Evolutionary conservation across 2,888 invertebrate species (phyloP).

Genomic region (Latrodectus hesperus): DNA sequence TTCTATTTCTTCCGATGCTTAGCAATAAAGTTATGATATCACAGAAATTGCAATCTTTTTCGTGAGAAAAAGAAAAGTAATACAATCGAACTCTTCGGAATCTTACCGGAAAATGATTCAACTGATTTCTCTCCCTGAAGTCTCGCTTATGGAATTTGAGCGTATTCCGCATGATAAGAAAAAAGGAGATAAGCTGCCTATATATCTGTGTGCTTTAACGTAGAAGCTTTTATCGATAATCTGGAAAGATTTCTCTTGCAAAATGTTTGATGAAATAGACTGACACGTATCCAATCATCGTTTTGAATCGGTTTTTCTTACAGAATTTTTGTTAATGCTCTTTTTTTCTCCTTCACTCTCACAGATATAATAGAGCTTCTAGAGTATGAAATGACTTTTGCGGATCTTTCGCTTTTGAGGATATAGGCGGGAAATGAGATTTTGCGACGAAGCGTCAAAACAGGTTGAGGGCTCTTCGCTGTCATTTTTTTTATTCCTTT

Average conservation of each 20-base stretch:
- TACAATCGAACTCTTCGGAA: too few relatives aligned
- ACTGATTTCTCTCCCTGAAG: neutral
- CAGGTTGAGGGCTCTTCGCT: constrained; percentile 13
- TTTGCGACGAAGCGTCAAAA: constrained; percentile 52
- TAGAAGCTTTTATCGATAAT: constrained; percentile 18
- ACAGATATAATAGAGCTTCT: constrained; percentile 25
- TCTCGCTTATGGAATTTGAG: neutral
- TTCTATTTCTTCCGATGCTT: too few relatives aligned
- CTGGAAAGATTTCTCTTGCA: constrained; percentile 19
- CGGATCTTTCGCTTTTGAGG: constrained; percentile 17
- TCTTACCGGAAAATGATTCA: neutral
- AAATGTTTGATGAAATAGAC: constrained; percentile 3
- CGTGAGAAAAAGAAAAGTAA: too few relatives aligned
- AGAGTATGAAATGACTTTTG: constrained; percentile 45
- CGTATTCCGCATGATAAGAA: neutral
- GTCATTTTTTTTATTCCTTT: neutral
- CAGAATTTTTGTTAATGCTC: neutral
- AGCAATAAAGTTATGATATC: too few relatives aligned
- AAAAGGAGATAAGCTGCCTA: constrained; percentile 21
- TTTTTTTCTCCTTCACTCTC: constrained; percentile 4
- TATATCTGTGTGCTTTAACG: neutral
- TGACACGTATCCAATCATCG: constrained; percentile 8
- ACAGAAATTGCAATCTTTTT: too few relatives aligned
- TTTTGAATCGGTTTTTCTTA: neutral
- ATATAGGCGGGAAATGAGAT: constrained; percentile 48